phyloP scores from a whole-genome alignment of 2,888 invertebrate genomes.

The Pristionchus entomophagus region DNA sequence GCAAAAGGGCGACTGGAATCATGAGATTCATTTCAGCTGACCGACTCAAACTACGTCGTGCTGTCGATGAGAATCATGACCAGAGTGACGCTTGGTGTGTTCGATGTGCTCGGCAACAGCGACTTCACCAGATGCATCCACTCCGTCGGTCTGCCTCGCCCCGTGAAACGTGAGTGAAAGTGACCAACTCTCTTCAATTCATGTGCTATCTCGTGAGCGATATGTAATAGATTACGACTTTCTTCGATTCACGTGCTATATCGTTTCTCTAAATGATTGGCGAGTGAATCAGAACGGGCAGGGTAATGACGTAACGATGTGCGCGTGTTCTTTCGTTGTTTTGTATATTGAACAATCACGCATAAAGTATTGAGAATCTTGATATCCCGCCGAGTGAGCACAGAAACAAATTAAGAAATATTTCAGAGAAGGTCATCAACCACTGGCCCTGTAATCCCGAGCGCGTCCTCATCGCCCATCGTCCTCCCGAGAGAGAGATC shows the following conservation, averaged over 20 bases:
- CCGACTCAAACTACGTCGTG: slow-evolving; percentile 87
- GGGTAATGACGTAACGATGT: no score
- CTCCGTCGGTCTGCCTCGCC: slow-evolving; percentile 87
- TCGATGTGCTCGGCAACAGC: slow-evolving; percentile 76
- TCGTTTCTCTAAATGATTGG: no score
- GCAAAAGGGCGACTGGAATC: background rate
- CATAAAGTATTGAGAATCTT: no score
- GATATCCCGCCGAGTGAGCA: no score
- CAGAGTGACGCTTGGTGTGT: slow-evolving; percentile 84
- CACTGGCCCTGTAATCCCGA: slow-evolving; percentile 96
- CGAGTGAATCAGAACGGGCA: no score
- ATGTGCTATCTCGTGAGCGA: background rate
- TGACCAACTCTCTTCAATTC: no score
- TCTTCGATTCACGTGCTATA: no score
- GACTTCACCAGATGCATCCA: slow-evolving; percentile 90
- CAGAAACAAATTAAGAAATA: no score
- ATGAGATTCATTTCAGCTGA: slow-evolving; percentile 75
- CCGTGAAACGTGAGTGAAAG: slow-evolving; percentile 74
- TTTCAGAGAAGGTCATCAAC: slow-evolving; percentile 77
- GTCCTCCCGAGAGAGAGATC: slow-evolving; percentile 87
- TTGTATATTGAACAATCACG: no score
- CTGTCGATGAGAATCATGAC: slow-evolving; percentile 97
- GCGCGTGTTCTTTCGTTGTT: no score
- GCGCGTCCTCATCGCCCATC: slow-evolving; percentile 90
- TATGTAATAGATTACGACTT: no score